Conservation (phyloP, 2,113 vertebrate species). For the Perognathus longimembris region DNA sequence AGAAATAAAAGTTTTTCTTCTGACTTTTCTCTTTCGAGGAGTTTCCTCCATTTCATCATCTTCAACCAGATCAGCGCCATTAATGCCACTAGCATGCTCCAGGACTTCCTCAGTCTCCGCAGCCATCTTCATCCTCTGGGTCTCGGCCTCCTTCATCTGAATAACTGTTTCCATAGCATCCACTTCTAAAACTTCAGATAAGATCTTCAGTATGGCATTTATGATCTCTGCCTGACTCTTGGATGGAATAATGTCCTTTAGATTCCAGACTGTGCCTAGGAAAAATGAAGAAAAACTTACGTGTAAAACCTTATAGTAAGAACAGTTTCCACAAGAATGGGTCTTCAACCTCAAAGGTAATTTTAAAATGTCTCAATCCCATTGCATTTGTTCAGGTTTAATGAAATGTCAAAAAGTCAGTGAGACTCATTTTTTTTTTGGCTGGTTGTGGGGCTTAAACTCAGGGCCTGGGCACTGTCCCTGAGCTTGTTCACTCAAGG, state of each 20-base stretch:
- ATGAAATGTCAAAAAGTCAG: not conserved
- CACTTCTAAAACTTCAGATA: conserved; percentile 90
- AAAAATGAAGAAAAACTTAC: not conserved
- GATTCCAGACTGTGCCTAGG: conserved; percentile 93
- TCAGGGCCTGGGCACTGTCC: too few relatives aligned
- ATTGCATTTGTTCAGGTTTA: not conserved
- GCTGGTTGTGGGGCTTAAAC: too few relatives aligned
- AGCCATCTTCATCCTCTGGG: conserved; percentile 78
- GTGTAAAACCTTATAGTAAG: not conserved
- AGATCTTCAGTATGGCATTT: conserved; percentile 90
- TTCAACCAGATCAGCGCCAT: conserved; percentile 69
- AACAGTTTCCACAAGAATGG: not conserved
- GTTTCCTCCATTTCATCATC: conserved; percentile 87
- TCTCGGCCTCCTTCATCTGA: conserved; percentile 88
- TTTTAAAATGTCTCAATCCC: not conserved
- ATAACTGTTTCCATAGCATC: conserved; percentile 88
- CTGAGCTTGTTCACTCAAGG: too few relatives aligned
- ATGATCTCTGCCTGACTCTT: conserved; percentile 92
- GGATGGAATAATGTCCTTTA: conserved; percentile 91
- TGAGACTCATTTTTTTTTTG: too few relatives aligned
- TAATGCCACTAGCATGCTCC: conserved; percentile 51
- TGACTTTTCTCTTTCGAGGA: conserved; percentile 81
- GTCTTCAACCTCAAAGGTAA: not conserved
- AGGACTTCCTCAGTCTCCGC: conserved; percentile 79
- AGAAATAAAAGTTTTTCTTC: conserved; percentile 88